Evolutionary conservation across 92 coral and sea anemone species (phyloP).

Genomic region (Epizoanthus scotinus): DNA sequence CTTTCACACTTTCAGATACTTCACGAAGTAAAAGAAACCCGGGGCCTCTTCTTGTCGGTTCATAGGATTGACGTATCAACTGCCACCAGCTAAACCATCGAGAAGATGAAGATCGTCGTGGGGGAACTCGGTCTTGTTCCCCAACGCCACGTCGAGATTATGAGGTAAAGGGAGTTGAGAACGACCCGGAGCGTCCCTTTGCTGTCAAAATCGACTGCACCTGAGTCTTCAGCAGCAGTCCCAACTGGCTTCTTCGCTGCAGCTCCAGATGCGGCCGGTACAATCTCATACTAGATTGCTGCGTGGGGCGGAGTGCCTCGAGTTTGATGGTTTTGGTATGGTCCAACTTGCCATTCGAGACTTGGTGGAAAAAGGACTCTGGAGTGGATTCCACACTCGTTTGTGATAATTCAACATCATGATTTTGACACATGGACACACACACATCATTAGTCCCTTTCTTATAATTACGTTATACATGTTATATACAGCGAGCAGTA

Average conservation of each 20-base stretch:
- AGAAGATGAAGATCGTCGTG: background rate
- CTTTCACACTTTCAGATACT: background rate
- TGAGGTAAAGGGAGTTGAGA: background rate
- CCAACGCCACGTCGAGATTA: background rate
- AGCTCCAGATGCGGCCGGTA: background rate
- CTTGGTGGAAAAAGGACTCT: no score
- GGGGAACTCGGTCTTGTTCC: background rate
- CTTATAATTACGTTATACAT: no score
- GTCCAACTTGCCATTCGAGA: background rate
- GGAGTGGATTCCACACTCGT: no score
- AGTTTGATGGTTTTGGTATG: background rate
- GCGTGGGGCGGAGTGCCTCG: background rate
- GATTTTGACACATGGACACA: no score
- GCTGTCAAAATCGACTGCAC: background rate
- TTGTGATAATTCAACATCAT: no score
- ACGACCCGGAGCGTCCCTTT: background rate
- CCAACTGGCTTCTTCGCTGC: background rate
- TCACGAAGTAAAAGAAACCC: constrained; percentile 1
- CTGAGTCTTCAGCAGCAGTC: background rate
- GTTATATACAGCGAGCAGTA: no score
- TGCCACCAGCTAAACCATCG: background rate
- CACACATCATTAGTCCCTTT: no score
- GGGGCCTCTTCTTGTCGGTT: background rate
- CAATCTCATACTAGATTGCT: background rate
- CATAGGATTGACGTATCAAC: background rate